A percentile compares a stretch with the other conserved stretches of the same genome.
phyloP scores from a whole-genome alignment of 2,113 vertebrate species.

The Lates calcarifer region DNA sequence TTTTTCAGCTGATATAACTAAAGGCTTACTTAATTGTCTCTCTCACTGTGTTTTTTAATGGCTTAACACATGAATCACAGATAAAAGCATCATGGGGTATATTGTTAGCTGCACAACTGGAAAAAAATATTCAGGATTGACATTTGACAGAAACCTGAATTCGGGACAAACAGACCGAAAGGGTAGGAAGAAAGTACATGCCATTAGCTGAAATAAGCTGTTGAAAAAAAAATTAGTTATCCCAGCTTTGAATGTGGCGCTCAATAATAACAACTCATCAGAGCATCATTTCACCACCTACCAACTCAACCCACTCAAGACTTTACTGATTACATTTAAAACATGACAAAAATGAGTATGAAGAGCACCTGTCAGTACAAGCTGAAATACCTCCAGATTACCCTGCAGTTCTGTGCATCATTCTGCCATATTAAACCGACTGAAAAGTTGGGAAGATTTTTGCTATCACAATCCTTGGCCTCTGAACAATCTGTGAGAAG shows the following conservation, averaged over 20 bases:
- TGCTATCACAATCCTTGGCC: neutral
- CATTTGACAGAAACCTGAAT: neutral
- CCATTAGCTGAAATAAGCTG: neutral
- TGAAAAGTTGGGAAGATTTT: neutral
- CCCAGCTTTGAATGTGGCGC: neutral
- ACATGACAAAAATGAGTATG: neutral
- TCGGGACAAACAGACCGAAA: neutral
- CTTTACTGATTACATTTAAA: neutral
- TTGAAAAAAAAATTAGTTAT: neutral
- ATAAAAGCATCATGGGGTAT: neutral
- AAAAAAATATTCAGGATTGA: neutral
- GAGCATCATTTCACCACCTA: neutral
- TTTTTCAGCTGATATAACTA: neutral
- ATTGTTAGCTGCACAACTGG: neutral
- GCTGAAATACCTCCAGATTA: neutral
- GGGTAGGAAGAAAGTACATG: neutral
- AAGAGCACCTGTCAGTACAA: neutral
- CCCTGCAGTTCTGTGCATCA: neutral
- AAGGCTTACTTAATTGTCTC: neutral
- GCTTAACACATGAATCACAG: neutral
- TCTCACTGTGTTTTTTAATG: neutral
- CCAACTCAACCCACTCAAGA: neutral
- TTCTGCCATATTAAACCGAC: neutral
- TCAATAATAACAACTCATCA: neutral
- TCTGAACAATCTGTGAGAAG: neutral